Evolutionary conservation across 2,888 invertebrate genomes (phyloP).

Genomic region (Lagria hirta): DNA sequence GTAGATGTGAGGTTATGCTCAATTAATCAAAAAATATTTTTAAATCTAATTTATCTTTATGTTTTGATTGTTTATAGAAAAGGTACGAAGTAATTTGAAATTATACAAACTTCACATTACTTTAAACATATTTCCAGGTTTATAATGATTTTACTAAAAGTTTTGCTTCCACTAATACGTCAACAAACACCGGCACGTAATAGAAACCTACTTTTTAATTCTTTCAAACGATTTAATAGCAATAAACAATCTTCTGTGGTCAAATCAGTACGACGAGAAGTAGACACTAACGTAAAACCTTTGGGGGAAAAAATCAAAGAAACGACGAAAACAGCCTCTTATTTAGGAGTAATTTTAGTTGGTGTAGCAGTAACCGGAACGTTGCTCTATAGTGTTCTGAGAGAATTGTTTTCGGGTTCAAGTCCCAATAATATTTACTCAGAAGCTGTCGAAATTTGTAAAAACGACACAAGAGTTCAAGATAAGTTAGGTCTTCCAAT

Average conservation of each 20-base stretch:
- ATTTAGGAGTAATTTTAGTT: slow-evolving; percentile 77
- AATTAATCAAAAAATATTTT: too few species aligned
- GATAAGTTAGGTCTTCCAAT: slow-evolving; percentile 89
- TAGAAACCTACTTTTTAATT: too few species aligned
- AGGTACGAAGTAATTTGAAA: too few species aligned
- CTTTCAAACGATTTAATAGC: slow-evolving; percentile 4
- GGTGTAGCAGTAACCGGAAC: slow-evolving; percentile 74
- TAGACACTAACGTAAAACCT: slow-evolving; percentile 62
- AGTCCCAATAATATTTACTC: slow-evolving; percentile 86
- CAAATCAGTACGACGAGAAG: slow-evolving; percentile 31
- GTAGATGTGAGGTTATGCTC: too few species aligned
- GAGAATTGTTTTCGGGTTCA: slow-evolving; percentile 83
- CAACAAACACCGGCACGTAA: too few species aligned
- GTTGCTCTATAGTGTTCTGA: slow-evolving; percentile 81
- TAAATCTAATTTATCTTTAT: too few species aligned
- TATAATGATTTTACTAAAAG: too few species aligned
- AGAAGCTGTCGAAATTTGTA: slow-evolving; percentile 74
- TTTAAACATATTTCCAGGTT: too few species aligned
- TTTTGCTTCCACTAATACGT: too few species aligned
- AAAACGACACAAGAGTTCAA: slow-evolving; percentile 71
- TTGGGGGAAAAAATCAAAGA: slow-evolving; percentile 81
- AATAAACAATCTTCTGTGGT: slow-evolving; percentile 7
- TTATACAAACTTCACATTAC: too few species aligned
- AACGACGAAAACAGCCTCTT: slow-evolving; percentile 85
- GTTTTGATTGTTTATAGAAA: too few species aligned